Conservation (phyloP, 2,888 invertebrate species). For the Cinara cedri region DNA sequence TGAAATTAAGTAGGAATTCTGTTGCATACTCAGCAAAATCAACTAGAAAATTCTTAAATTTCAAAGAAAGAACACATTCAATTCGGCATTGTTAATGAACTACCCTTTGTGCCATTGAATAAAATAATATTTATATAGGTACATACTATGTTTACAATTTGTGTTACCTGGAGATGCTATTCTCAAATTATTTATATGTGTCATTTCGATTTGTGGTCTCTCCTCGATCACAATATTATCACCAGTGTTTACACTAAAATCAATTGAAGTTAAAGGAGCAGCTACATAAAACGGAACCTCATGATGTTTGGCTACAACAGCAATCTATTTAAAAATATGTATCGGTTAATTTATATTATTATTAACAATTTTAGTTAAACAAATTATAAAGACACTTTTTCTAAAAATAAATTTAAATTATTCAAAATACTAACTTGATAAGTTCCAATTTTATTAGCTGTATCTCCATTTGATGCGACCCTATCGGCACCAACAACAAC, state of each 20-base stretch:
- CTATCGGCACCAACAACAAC: slow-evolving; percentile 98
- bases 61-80: too few relatives aligned
- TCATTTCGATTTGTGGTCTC: slow-evolving; percentile 89
- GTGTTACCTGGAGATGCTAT: slow-evolving; percentile 83
- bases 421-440: slow-evolving; percentile 70
- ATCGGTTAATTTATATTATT: not conserved
- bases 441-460: slow-evolving; percentile 98
- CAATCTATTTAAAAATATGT: slow-evolving; percentile 68
- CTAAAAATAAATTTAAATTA: not conserved
- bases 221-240: slow-evolving; percentile 92
- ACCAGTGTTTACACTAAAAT: slow-evolving; percentile 78
- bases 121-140: not conserved
- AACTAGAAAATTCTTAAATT: too few relatives aligned
- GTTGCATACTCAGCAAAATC: too few relatives aligned
- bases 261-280: slow-evolving; percentile 91
- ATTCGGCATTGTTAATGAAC: not conserved
- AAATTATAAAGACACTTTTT: not conserved
- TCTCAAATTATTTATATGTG: slow-evolving; percentile 81
- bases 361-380: not conserved
- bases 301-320: slow-evolving; percentile 89
- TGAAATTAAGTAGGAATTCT: too few relatives aligned
- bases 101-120: not conserved
- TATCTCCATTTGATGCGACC: slow-evolving; percentile 95
- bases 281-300: slow-evolving; percentile 94
- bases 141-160: too few relatives aligned